Conservation (phyloP, 53 echinoderm and acorn worm species). For the Henricia sp. region DNA sequence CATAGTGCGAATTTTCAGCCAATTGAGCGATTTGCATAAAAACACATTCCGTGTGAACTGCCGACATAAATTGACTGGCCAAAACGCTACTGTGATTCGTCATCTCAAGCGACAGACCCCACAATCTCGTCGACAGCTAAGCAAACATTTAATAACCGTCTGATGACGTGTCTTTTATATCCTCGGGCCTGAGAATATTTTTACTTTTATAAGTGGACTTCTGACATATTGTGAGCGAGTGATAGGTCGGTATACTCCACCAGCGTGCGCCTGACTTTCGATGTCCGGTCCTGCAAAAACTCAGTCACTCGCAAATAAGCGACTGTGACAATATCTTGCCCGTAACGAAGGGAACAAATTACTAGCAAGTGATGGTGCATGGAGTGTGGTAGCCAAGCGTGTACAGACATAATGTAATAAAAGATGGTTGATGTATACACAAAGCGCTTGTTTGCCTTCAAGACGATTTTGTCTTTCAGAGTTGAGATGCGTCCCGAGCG, state of each 20-base stretch:
- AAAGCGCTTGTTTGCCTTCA: background rate
- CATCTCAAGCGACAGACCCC: constrained; percentile 15
- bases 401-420: constrained; percentile 11
- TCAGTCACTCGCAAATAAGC: constrained; percentile 46
- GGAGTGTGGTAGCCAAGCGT: background rate
- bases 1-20: no score
- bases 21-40: background rate
- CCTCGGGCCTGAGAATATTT: constrained; percentile 32
- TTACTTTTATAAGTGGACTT: constrained; percentile 11
- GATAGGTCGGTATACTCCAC: background rate
- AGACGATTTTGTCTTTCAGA: background rate
- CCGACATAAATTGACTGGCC: background rate
- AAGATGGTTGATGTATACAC: background rate
- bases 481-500: background rate
- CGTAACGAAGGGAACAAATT: background rate
- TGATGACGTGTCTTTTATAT: constrained; percentile 12
- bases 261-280: constrained; percentile 28
- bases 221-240: constrained; percentile 17
- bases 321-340: constrained; percentile 5
- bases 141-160: constrained; percentile 31
- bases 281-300: constrained; percentile 6
- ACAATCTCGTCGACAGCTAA: constrained; percentile 36
- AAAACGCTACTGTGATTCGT: constrained; percentile 39
- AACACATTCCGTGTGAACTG: background rate
- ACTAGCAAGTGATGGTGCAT: background rate